Conservation (phyloP, 1,140 invertebrate genomes). For the Diuraphis noxia region DNA sequence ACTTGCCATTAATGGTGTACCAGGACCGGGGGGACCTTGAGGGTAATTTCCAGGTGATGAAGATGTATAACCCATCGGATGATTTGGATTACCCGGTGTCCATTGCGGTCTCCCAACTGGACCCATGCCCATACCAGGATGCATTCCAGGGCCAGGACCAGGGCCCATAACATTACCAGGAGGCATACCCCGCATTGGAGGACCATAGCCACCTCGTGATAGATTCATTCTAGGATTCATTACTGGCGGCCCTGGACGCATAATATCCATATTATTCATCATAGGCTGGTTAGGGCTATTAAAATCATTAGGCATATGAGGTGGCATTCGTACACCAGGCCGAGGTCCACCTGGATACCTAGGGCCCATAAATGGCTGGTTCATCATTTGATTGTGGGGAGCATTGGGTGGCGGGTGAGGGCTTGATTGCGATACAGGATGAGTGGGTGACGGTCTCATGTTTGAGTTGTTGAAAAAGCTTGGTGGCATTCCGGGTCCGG, state of each 20-base stretch:
- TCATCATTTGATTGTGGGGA: conserved; percentile 85
- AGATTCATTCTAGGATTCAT: conserved; percentile 95
- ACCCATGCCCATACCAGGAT: conserved; percentile 80
- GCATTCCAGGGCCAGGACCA: conserved; percentile 68
- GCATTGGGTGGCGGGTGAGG: conserved; percentile 80
- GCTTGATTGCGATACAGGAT: conserved; percentile 82
- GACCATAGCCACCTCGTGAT: conserved; percentile 79
- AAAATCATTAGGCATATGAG: conserved; percentile 91
- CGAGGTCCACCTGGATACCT: conserved; percentile 89
- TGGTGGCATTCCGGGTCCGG: conserved; percentile 84
- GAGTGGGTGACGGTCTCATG: conserved; percentile 86
- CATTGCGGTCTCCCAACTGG: conserved; percentile 81
- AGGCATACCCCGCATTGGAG: conserved; percentile 86
- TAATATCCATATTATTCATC: conserved; percentile 76
- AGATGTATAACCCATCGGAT: conserved; percentile 88
- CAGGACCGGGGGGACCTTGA: conserved; percentile 67
- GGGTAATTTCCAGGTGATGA: conserved; percentile 86
- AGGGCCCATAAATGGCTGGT: conserved; percentile 91
- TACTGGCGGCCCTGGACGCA: conserved; percentile 73
- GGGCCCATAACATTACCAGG: conserved; percentile 79
- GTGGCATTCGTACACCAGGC: conserved; percentile 90
- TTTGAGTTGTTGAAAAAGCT: conserved; percentile 91
- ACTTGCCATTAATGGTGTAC: conserved; percentile 96
- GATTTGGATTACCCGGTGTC: conserved; percentile 70
- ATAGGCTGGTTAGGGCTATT: conserved; percentile 91